phyloP scores from a whole-genome alignment of 37 sponge, comb jelly and placozoan genomes.

The Halisarca cf. caerulea region DNA sequence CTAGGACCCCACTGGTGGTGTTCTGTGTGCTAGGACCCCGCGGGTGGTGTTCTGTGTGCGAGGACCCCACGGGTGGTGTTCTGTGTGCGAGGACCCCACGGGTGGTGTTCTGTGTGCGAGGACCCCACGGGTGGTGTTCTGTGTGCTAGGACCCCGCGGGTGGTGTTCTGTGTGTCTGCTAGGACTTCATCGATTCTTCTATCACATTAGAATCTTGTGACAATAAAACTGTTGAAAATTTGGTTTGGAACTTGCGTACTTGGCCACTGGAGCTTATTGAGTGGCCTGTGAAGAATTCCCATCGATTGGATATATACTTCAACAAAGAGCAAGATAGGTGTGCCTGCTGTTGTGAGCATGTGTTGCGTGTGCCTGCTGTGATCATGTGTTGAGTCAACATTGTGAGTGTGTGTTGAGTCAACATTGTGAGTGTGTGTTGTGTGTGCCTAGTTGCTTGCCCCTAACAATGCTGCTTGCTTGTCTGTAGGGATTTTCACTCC shows the following conservation, averaged over 20 bases:
- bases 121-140: too few relatives aligned
- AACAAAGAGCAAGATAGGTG: slow-evolving; percentile 80
- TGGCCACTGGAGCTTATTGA: slow-evolving; percentile 82
- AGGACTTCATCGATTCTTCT: neutral
- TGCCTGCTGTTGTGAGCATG: neutral
- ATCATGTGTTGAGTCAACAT: neutral
- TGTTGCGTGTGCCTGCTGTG: neutral
- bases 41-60: too few relatives aligned
- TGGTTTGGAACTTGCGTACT: slow-evolving; percentile 79
- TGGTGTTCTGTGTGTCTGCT: neutral
- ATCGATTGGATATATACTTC: slow-evolving; percentile 70
- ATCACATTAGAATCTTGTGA: neutral
- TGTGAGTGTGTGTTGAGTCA: neutral
- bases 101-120: too few relatives aligned
- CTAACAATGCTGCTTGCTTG: neutral
- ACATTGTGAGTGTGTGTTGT: neutral
- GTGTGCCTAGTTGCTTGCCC: neutral
- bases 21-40: too few relatives aligned
- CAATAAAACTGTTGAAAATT: slow-evolving; percentile 29
- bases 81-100: too few relatives aligned
- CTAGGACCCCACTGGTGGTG: too few relatives aligned
- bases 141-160: too few relatives aligned
- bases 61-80: too few relatives aligned
- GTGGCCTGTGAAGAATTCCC: slow-evolving; percentile 74
- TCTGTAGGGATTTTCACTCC: slow-evolving; percentile 32